Evolutionary conservation across 2,113 vertebrate genomes (phyloP).

Genomic region (Microcebus lehilahytsara): DNA sequence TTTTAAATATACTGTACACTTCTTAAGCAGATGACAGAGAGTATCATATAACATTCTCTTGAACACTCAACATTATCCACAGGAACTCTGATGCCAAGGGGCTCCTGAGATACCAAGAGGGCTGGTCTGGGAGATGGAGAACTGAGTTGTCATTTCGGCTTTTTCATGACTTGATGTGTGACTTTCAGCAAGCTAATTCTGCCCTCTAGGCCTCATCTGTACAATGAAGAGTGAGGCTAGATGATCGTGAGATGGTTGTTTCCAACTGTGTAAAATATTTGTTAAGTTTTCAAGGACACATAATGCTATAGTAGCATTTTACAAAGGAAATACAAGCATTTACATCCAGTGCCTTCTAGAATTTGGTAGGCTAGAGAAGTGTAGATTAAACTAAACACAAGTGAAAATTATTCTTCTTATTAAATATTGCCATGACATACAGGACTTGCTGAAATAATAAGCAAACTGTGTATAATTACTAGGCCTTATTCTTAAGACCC

Average conservation of each 20-base stretch:
- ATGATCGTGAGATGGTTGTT: neutral
- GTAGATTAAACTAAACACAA: neutral
- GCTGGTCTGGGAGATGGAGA: neutral
- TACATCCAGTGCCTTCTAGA: neutral
- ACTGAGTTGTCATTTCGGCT: neutral
- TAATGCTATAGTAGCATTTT: neutral
- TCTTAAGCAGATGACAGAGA: neutral
- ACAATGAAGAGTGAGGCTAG: neutral
- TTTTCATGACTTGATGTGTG: neutral
- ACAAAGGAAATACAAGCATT: neutral
- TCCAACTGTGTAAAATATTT: neutral
- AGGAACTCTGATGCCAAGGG: neutral
- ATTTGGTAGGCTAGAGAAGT: neutral
- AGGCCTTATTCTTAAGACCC: slow-evolving; percentile 21
- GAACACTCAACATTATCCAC: neutral
- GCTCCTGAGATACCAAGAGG: neutral
- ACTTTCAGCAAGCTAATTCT: neutral
- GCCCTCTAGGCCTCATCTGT: neutral
- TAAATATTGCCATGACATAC: neutral
- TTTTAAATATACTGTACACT: neutral
- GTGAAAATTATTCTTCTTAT: neutral
- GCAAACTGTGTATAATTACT: neutral
- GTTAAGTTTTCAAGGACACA: neutral
- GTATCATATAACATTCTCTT: neutral
- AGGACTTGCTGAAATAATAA: neutral